Evolutionary conservation across 2,797 vertebrate genomes (phyloP).

Genomic region (Sandelia bainsii): DNA sequence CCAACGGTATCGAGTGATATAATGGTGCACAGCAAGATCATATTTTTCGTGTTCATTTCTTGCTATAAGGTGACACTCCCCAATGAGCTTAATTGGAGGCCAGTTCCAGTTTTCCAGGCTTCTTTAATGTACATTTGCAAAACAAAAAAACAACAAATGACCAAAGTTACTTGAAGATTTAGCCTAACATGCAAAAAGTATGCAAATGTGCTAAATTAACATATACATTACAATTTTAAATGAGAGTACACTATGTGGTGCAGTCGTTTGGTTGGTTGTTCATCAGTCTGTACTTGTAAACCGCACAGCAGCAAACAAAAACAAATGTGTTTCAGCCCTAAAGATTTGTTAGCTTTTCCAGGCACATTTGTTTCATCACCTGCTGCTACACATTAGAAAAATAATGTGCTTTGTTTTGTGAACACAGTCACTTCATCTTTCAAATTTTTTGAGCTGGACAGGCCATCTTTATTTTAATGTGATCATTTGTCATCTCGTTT

Average conservation of each 20-base stretch:
- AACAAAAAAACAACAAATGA: background rate
- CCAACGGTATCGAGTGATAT: background rate
- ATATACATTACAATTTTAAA: background rate
- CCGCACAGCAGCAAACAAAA: constrained; percentile 10
- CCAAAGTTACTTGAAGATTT: background rate
- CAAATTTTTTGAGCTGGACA: constrained; percentile 31
- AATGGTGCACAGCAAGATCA: constrained; percentile 14
- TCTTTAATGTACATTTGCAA: background rate
- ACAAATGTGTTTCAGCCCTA: constrained; percentile 26
- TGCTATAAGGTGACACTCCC: background rate
- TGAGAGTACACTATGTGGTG: background rate
- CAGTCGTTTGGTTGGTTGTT: constrained; percentile 7
- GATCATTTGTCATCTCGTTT: constrained; percentile 23
- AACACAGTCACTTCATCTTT: constrained; percentile 33
- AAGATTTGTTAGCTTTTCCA: constrained; percentile 30
- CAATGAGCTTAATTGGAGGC: background rate
- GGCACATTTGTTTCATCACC: constrained; percentile 32
- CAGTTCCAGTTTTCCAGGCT: background rate
- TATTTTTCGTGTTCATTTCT: background rate
- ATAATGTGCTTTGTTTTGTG: constrained; percentile 8
- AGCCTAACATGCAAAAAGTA: background rate
- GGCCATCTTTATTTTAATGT: constrained; percentile 30
- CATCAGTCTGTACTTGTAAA: constrained; percentile 5
- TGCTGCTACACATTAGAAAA: constrained; percentile 13
- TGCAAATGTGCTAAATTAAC: background rate